Percentiles rank a stretch among this genome's conserved stretches.
Evolutionary conservation across 2,888 invertebrate species (phyloP).

Genomic region (Leptura quadrifasciata): DNA sequence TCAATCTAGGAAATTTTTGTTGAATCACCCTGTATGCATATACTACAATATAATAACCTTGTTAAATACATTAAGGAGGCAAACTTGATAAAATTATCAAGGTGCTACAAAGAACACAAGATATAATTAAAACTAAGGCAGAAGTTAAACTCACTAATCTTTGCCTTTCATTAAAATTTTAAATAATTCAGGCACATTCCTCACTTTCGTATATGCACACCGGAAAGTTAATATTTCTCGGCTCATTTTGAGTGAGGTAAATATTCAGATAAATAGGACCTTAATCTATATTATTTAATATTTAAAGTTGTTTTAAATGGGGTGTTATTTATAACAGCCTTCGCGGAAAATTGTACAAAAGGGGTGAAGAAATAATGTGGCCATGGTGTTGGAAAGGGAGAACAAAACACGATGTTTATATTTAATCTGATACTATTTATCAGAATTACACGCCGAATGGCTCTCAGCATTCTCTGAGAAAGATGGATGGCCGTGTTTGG

Average conservation of each 20-base stretch:
- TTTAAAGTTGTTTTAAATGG: slow-evolving; percentile 54
- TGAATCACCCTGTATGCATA: not conserved
- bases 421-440: slow-evolving; percentile 62
- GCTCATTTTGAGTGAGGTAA: slow-evolving; percentile 24
- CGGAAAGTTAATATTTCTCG: slow-evolving; percentile 29
- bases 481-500: slow-evolving; percentile 67
- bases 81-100: slow-evolving; percentile 4
- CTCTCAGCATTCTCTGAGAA: slow-evolving; percentile 62
- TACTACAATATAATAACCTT: not conserved
- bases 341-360: slow-evolving; percentile 45
- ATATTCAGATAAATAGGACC: slow-evolving; percentile 53
- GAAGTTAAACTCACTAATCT: slow-evolving; percentile 5
- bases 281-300: slow-evolving; percentile 56
- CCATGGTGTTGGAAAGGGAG: slow-evolving; percentile 44
- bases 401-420: slow-evolving; percentile 58
- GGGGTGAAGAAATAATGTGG: slow-evolving; percentile 50
- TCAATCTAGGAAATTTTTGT: too few species aligned
- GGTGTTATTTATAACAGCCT: slow-evolving; percentile 52
- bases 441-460: slow-evolving; percentile 60
- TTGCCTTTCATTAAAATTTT: slow-evolving; percentile 31
- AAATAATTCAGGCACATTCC: slow-evolving; percentile 11
- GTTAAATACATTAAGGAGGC: slow-evolving; percentile 8
- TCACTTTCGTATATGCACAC: slow-evolving; percentile 20
- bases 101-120: slow-evolving; percentile 18
- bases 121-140: slow-evolving; percentile 30